These are phyloP conservation scores for Lagodon rhomboides DNA, from an alignment of 2,797 vertebrate genomes.

Conservation along the genomic window DNA sequence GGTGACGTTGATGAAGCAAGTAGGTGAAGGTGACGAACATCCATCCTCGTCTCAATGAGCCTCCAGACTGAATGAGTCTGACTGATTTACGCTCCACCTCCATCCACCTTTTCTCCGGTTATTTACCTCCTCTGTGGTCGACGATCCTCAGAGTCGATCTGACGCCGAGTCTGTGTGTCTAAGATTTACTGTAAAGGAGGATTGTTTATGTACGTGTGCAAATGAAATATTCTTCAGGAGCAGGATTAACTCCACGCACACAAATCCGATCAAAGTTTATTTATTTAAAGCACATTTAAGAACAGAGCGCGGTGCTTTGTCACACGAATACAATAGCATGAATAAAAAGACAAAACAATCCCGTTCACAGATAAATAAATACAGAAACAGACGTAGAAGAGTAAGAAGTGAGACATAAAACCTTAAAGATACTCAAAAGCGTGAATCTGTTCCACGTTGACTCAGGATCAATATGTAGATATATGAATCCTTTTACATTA, in stretches of 20 bases:
- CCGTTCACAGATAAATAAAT: no score
- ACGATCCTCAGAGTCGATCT: slow-evolving; percentile 9
- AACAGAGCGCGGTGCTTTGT: no score
- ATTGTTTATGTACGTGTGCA: neutral
- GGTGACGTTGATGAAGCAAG: slow-evolving; percentile 55
- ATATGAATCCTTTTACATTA: neutral
- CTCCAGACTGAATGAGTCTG: slow-evolving; percentile 22
- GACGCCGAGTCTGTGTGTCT: neutral
- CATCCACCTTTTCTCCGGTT: neutral
- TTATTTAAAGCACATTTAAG: no score
- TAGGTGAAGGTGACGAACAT: slow-evolving; percentile 61
- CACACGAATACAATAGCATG: no score
- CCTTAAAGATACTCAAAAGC: no score
- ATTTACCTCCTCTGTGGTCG: neutral
- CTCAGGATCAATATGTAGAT: neutral
- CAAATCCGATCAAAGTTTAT: no score
- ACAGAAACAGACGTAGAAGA: no score
- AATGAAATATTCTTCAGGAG: slow-evolving; percentile 20
- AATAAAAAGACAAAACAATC: no score
- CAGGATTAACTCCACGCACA: neutral
- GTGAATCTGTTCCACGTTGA: neutral
- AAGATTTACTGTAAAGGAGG: slow-evolving; percentile 16
- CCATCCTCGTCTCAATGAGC: slow-evolving; percentile 47
- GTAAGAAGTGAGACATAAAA: no score
- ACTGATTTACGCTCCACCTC: slow-evolving; percentile 17